phyloP scores from a whole-genome alignment of 2,888 invertebrate genomes.

The Synanthedon myopaeformis region DNA sequence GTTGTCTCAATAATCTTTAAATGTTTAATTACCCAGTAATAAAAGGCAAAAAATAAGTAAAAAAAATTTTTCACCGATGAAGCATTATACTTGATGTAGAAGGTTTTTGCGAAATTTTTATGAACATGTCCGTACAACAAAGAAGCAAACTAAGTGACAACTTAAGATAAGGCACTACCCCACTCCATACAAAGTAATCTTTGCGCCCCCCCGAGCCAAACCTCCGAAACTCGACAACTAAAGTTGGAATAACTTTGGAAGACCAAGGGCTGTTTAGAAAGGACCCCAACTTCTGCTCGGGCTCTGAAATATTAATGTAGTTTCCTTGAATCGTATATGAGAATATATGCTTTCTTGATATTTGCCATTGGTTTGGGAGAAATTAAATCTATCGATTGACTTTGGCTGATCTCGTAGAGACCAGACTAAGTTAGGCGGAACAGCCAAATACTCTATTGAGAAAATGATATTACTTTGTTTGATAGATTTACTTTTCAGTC shows the following conservation, averaged over 20 bases:
- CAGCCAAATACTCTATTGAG: no score
- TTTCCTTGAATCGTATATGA: constrained; percentile 65
- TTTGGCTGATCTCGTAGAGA: no score
- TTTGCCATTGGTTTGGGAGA: constrained; percentile 16
- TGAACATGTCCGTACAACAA: background rate
- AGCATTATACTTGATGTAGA: no score
- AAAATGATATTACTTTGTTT: no score
- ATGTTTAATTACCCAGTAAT: no score
- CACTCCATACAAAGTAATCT: constrained; percentile 55
- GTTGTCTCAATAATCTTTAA: no score
- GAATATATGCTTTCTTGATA: constrained; percentile 40
- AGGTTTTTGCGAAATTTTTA: background rate
- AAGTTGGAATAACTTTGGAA: constrained; percentile 69
- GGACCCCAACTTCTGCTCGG: constrained; percentile 55
- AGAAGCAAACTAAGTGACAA: constrained; percentile 25
- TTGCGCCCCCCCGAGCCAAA: constrained; percentile 46
- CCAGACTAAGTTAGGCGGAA: no score
- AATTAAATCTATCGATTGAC: no score
- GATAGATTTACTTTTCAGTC: no score
- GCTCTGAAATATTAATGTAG: constrained; percentile 68
- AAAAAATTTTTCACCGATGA: no score
- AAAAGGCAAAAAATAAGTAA: no score
- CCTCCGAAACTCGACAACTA: constrained; percentile 38
- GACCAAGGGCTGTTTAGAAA: constrained; percentile 71
- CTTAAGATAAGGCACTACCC: constrained; percentile 49